Base-by-base conservation (phyloP, 1,140 invertebrate genomes). In the Rhynchophorus ferrugineus region DNA sequence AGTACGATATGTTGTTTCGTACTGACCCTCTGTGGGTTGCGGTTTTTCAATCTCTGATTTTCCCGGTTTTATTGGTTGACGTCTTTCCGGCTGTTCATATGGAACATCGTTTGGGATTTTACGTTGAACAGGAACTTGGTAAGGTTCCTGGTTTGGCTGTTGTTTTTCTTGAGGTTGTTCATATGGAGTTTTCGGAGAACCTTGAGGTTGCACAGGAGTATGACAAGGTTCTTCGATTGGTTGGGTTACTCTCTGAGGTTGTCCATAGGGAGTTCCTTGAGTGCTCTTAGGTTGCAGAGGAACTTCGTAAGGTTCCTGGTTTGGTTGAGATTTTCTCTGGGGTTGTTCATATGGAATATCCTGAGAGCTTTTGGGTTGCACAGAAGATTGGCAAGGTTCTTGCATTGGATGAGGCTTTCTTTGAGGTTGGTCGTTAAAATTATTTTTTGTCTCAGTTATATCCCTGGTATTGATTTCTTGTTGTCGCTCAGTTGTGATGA, bases 1-100 rank as follows among this genome's bases (percentile, higher is more conserved):
- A 24, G 68, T 69, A 59, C 77, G 70, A 57, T 81, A 81, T 1
- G 78, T 81, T 8, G 78, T 80, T 44, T 75, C 68, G 61, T 80
- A 80, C 56, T 77, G 69, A 17, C 73, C 70, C 39, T 74, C 61
- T 48, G 61, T 64, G 46, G 60, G 58, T 29, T 33, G 45, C 19
- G 43, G 22, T 58, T 60, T 62, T 22, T 59, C 57, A 0, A 66
- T 8, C 46, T 66, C 63, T 22, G 62, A 60, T 57, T 57, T 60
- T 22, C 47, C 44, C 16, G 60, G 60, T 51, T 49, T 58, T 20
- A 64, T 60, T 3, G 63, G 60, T 43, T 61, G 55, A 14, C 60
- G 60, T 11, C 41, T 45, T 29, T 63, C 51, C 8, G 58, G 61
- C 17, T 54, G 48, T 3, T 50, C 50, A 16, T 61, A 58, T 6